phyloP scores from a whole-genome alignment of 2,797 vertebrate genomes.

The Platyrinchus mystaceus region DNA sequence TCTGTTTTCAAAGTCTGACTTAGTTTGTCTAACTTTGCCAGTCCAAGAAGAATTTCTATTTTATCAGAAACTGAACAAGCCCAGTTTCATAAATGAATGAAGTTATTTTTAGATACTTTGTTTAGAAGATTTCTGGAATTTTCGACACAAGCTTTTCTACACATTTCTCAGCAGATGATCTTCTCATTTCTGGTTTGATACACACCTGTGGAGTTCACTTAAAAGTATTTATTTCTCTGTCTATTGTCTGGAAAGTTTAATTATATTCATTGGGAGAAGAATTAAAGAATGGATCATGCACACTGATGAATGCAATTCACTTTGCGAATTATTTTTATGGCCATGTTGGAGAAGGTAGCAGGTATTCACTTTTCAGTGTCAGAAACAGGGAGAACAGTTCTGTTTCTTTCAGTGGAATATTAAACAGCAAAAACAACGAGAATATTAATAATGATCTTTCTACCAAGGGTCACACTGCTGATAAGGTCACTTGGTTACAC shows the following conservation, averaged over 20 bases:
- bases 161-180: not conserved
- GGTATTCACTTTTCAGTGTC: not conserved
- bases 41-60: not conserved
- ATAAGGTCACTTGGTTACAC: not conserved
- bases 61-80: not conserved
- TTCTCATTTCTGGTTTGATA: conserved; percentile 26
- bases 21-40: not conserved
- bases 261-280: conserved; percentile 21
- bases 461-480: not conserved
- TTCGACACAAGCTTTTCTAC: not conserved
- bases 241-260: conserved; percentile 29
- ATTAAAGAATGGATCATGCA: not conserved
- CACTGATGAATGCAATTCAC: not conserved
- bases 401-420: not conserved
- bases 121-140: conserved; percentile 16
- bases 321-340: conserved; percentile 46
- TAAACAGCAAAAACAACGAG: conserved; percentile 3
- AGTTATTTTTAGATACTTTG: not conserved
- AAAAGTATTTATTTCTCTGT: conserved; percentile 34
- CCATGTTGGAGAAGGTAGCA: conserved; percentile 28
- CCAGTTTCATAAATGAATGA: not conserved
- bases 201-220: not conserved
- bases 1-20: not conserved
- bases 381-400: not conserved
- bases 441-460: not conserved